phyloP scores from a whole-genome alignment of 1,140 invertebrate species.

The Acromyrmex charruanus region DNA sequence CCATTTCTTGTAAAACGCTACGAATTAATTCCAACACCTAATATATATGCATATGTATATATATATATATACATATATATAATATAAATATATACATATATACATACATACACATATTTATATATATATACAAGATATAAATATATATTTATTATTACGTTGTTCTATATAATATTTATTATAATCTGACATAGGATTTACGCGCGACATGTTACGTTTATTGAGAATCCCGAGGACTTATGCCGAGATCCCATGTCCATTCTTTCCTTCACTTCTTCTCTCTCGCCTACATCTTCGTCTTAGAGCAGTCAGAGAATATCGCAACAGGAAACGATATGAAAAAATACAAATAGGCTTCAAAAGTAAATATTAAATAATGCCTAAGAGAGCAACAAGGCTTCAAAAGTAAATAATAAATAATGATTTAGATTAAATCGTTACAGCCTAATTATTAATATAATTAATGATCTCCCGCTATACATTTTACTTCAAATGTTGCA shows the following conservation, averaged over 20 bases:
- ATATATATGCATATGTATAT: slow-evolving; percentile 60
- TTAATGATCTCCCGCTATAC: neutral
- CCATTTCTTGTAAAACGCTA: no score
- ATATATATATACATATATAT: slow-evolving; percentile 24
- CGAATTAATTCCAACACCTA: no score
- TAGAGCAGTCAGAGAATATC: neutral
- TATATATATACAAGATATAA: slow-evolving; percentile 81
- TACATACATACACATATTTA: slow-evolving; percentile 77
- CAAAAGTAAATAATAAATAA: neutral
- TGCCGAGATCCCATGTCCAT: slow-evolving; percentile 63
- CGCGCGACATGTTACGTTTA: slow-evolving; percentile 76
- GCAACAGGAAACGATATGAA: neutral
- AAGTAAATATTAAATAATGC: neutral
- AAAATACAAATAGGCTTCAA: neutral
- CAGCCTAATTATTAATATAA: slow-evolving; percentile 11
- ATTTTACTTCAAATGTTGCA: neutral
- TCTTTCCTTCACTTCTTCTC: neutral
- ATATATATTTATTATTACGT: slow-evolving; percentile 86
- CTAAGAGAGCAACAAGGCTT: neutral
- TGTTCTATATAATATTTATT: slow-evolving; percentile 87
- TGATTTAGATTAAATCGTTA: slow-evolving; percentile 11
- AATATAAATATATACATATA: slow-evolving; percentile 79
- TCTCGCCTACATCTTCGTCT: slow-evolving; percentile 1
- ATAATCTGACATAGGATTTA: slow-evolving; percentile 77
- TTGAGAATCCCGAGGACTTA: slow-evolving; percentile 64